phyloP scores from a whole-genome alignment of 1,140 invertebrate species.

The Drosophila santomea region DNA sequence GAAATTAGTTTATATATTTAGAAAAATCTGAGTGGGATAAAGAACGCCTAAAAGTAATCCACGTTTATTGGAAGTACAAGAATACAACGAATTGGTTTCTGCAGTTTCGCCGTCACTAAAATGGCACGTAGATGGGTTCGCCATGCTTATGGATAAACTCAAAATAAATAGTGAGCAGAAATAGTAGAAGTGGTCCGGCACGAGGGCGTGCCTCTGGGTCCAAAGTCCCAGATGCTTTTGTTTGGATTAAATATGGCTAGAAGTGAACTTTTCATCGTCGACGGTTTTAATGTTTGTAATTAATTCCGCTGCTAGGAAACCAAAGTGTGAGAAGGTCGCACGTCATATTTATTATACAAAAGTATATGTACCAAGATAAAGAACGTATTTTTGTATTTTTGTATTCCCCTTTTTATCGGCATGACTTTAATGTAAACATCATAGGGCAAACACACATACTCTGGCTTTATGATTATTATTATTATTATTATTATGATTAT shows the following conservation, averaged over 20 bases:
- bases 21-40: not conserved
- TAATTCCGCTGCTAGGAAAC: constrained; percentile 49
- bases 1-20: not conserved
- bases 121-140: constrained; percentile 54
- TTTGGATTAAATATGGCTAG: constrained; percentile 55
- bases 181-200: constrained; percentile 22
- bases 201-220: constrained; percentile 41
- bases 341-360: constrained; percentile 22
- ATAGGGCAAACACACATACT: constrained; percentile 34
- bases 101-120: constrained; percentile 15
- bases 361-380: constrained; percentile 3
- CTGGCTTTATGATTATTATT: constrained; percentile 37
- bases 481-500: constrained; percentile 18
- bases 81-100: constrained; percentile 14
- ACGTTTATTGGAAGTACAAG: constrained; percentile 11
- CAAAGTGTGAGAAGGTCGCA: constrained; percentile 28
- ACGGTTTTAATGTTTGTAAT: constrained; percentile 66
- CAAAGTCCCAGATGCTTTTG: constrained; percentile 40
- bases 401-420: constrained; percentile 14
- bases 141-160: constrained; percentile 37
- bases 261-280: constrained; percentile 41
- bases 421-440: constrained; percentile 70
- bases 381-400: constrained; percentile 5
- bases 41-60: constrained; percentile 9
- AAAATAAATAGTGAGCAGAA: constrained; percentile 28